Evolutionary conservation across 2,888 invertebrate genomes (phyloP).

Genomic region (Zeuzera pyrina): DNA sequence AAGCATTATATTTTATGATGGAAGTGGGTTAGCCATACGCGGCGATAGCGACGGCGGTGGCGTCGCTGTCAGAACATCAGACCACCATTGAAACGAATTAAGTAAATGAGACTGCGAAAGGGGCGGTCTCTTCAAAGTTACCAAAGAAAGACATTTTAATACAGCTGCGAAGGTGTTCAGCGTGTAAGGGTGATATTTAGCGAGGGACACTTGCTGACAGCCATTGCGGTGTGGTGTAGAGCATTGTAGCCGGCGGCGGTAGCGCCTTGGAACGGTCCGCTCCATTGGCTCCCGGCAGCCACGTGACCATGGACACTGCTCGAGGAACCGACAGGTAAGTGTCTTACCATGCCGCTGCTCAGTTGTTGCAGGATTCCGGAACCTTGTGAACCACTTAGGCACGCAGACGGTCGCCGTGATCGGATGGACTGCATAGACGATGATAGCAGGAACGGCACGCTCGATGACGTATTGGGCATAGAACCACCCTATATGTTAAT

Average conservation of each 20-base stretch:
- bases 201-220: conserved; percentile 83
- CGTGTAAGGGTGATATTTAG: conserved; percentile 81
- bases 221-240: conserved; percentile 65
- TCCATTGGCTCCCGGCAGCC: conserved; percentile 55
- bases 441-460: conserved; percentile 88
- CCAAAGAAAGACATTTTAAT: too few species aligned
- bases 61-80: too few species aligned
- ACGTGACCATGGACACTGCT: conserved; percentile 69
- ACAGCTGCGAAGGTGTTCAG: conserved; percentile 36
- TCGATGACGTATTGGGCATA: conserved; percentile 92
- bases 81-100: too few species aligned
- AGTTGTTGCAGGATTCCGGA: conserved; percentile 89
- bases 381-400: conserved; percentile 80
- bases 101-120: too few species aligned
- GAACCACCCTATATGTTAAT: conserved; percentile 81
- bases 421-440: conserved; percentile 74
- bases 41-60: too few species aligned
- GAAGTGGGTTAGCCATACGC: too few species aligned
- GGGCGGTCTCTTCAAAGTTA: too few species aligned
- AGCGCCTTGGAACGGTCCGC: conserved; percentile 65
- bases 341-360: conserved; percentile 95
- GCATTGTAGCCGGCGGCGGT: conserved; percentile 69
- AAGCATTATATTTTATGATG: conserved; percentile 8
- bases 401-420: conserved; percentile 80
- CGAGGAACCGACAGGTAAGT: conserved; percentile 78